Conservation (phyloP, 2,113 vertebrate genomes). For the Podarcis muralis region DNA sequence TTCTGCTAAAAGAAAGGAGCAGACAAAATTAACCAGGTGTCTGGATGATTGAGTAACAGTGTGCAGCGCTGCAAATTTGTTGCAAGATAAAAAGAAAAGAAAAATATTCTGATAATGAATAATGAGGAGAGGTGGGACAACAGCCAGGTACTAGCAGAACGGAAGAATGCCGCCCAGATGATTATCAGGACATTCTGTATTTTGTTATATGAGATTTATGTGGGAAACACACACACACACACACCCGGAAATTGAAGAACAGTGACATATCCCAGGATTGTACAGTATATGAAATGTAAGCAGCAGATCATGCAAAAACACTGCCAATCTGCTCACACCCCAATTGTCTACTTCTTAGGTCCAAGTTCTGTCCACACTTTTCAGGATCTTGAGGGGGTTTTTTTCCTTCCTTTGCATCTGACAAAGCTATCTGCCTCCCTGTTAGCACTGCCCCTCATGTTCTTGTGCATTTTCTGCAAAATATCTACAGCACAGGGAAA, state of each 20-base stretch:
- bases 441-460: not conserved
- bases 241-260: not conserved
- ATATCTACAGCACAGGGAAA: slow-evolving; percentile 12
- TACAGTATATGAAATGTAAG: not conserved
- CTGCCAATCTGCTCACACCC: not conserved
- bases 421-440: not conserved
- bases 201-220: not conserved
- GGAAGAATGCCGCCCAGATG: not conserved
- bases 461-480: not conserved
- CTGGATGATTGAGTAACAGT: not conserved
- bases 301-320: not conserved
- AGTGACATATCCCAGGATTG: not conserved
- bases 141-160: not conserved
- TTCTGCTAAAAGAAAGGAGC: not conserved
- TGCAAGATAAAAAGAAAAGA: not conserved
- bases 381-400: not conserved
- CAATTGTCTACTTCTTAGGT: not conserved
- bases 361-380: not conserved
- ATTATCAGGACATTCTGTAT: not conserved
- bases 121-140: not conserved
- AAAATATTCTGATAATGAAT: not conserved
- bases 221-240: not conserved
- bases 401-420: not conserved
- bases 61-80: not conserved
- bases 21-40: not conserved